Base-by-base conservation (phyloP, 2,888 invertebrate genomes). In the Trissolcus japonicus region DNA sequence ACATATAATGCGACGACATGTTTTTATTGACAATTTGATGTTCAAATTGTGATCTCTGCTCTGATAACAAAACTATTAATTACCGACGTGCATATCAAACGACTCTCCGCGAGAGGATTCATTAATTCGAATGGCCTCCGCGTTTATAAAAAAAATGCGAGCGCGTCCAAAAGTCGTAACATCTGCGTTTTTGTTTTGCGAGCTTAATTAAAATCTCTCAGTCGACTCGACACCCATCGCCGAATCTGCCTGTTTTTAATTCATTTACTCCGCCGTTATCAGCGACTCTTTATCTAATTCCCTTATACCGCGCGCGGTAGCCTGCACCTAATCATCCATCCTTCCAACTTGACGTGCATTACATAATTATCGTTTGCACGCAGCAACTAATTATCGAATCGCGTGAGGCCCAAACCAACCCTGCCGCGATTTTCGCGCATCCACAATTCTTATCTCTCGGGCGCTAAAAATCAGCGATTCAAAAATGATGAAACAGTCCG, bases 281-380 rank as follows among this genome's bases (percentile, higher is more conserved):
- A 21, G 11, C 14, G 35, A 19, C 60, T 55, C 59, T 60, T 29
- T 54, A 77, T 73, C 68, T 62, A 63, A 73, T 63, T 68, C 43
- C 40, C 43, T 40, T 46, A 40, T 35, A 41, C 55, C 35, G 35
- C 35, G 2, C 35, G 35, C 35, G 11, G 35, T 35, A 35, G 35
- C 63, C 29, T 17, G 59, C 62, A 40, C 29, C 72, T 43, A 65
- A 68, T 69, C 68, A 68, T 72, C 63, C 73, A 72, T 65, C 65
- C 56, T 74, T 56, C 56, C 61, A 57, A 43, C 51, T 61, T 48
- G 29, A 76, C 75, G 75, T 75, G 75, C 60, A 75, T 75, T 68
- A 68, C 68, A 68, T 75, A 75, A 76, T 76, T 76, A 76, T 69
- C 65, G 69, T 57, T 68, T 55, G 68, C 75, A 75, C 75, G 75